phyloP scores from a whole-genome alignment of 2,888 invertebrate genomes.

The Drosophila imparisetae region DNA sequence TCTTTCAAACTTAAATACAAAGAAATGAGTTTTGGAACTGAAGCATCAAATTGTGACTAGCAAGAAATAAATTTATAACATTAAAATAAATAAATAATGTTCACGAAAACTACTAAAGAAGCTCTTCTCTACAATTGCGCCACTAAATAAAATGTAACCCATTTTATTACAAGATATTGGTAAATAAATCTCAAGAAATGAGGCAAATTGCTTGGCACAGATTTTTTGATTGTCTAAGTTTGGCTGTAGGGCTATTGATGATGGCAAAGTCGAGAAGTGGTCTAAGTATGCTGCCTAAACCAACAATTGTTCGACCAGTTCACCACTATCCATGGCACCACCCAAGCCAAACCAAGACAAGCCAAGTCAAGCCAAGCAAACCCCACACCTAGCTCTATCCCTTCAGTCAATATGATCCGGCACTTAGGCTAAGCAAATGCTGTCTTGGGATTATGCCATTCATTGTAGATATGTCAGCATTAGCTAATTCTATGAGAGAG shows the following conservation, averaged over 20 bases:
- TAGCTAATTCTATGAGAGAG: constrained; percentile 63
- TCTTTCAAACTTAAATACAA: background rate
- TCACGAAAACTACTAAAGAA: background rate
- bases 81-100: constrained; percentile 2
- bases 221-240: constrained; percentile 22
- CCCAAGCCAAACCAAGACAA: background rate
- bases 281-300: constrained; percentile 28
- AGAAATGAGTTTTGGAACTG: background rate
- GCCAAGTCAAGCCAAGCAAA: background rate
- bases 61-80: background rate
- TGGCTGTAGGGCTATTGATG: constrained; percentile 17
- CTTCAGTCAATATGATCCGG: constrained; percentile 24
- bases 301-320: constrained; percentile 26
- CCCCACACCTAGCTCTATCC: background rate
- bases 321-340: background rate
- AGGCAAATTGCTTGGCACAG: constrained; percentile 9
- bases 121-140: background rate
- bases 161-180: constrained; percentile 1
- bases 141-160: background rate
- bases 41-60: background rate
- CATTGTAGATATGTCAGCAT: constrained; percentile 66
- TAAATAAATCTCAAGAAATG: constrained; percentile 16
- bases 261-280: constrained; percentile 23
- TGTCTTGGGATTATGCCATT: constrained; percentile 61
- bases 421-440: constrained; percentile 62